phyloP scores from a whole-genome alignment of 1,140 invertebrate species.

The Drosophila kohkoa region DNA sequence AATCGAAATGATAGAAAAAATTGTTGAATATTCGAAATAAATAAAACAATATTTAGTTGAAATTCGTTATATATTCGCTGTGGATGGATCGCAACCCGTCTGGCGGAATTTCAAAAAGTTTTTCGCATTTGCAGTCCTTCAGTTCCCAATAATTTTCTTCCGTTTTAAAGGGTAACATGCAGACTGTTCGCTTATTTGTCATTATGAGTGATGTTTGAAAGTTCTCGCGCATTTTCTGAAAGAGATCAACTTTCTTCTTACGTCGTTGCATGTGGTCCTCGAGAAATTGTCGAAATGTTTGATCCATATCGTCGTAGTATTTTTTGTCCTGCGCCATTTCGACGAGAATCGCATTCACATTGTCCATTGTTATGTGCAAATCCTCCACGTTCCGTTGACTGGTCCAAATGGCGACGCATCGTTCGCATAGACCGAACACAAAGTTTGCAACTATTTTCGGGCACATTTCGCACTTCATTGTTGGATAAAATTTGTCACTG shows the following conservation, averaged over 20 bases:
- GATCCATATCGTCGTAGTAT: slow-evolving; percentile 11
- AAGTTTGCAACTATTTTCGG: slow-evolving; percentile 32
- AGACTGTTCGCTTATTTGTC: neutral
- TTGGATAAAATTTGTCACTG: slow-evolving; percentile 26
- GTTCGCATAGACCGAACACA: slow-evolving; percentile 47
- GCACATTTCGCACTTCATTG: slow-evolving; percentile 57
- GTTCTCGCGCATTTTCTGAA: slow-evolving; percentile 39
- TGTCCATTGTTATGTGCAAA: slow-evolving; percentile 7
- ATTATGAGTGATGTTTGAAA: slow-evolving; percentile 35
- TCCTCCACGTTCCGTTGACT: neutral
- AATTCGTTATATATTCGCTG: neutral
- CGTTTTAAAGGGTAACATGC: neutral
- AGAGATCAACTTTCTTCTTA: slow-evolving; percentile 23
- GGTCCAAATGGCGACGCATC: slow-evolving; percentile 46
- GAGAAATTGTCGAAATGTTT: slow-evolving; percentile 31
- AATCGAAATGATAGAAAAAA: neutral
- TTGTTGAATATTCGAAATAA: neutral
- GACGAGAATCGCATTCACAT: slow-evolving; percentile 32
- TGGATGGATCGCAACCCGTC: neutral
- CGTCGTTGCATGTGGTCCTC: slow-evolving; percentile 9
- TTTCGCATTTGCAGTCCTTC: neutral
- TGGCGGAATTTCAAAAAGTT: neutral
- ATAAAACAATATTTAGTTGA: neutral
- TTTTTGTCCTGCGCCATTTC: neutral
- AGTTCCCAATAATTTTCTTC: slow-evolving; percentile 5